Conservation (phyloP, 1,140 invertebrate species). For the Periplaneta americana region DNA sequence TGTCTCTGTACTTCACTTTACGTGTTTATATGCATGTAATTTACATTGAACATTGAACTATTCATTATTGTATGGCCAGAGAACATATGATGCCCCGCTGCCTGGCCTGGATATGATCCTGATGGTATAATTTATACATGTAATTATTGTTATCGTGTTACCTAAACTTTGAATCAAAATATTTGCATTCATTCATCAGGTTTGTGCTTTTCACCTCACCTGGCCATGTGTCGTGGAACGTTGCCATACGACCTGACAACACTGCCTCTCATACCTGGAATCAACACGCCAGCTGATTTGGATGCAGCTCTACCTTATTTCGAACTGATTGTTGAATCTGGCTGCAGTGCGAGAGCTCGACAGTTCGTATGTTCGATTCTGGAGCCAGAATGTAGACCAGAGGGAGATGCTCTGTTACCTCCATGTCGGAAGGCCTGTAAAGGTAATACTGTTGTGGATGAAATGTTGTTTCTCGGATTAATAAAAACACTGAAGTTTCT, state of each 20-base stretch:
- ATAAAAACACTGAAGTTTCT: too few species aligned
- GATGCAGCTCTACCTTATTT: slow-evolving; percentile 43
- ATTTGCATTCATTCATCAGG: too few species aligned
- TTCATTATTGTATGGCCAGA: too few species aligned
- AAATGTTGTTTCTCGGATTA: too few species aligned
- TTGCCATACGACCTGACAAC: slow-evolving; percentile 56
- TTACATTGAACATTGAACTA: too few species aligned
- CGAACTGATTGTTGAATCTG: slow-evolving; percentile 48
- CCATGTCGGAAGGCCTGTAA: slow-evolving; percentile 59
- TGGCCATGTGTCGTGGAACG: slow-evolving; percentile 46
- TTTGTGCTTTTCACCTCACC: slow-evolving; percentile 9
- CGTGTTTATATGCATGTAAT: too few species aligned
- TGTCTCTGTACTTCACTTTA: too few species aligned
- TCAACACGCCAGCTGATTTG: slow-evolving; percentile 33
- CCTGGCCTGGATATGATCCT: too few species aligned
- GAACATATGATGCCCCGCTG: too few species aligned
- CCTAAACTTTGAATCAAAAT: too few species aligned
- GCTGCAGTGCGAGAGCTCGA: slow-evolving; percentile 52
- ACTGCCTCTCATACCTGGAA: slow-evolving; percentile 33
- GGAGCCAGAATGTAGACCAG: slow-evolving; percentile 57
- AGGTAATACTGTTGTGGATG: slow-evolving; percentile 40
- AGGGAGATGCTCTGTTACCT: slow-evolving; percentile 45
- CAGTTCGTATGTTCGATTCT: slow-evolving; percentile 57
- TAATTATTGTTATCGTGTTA: too few species aligned
- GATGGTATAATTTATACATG: too few species aligned